phyloP scores from a whole-genome alignment of 2,888 invertebrate species.

The Protophormia terraenovae region DNA sequence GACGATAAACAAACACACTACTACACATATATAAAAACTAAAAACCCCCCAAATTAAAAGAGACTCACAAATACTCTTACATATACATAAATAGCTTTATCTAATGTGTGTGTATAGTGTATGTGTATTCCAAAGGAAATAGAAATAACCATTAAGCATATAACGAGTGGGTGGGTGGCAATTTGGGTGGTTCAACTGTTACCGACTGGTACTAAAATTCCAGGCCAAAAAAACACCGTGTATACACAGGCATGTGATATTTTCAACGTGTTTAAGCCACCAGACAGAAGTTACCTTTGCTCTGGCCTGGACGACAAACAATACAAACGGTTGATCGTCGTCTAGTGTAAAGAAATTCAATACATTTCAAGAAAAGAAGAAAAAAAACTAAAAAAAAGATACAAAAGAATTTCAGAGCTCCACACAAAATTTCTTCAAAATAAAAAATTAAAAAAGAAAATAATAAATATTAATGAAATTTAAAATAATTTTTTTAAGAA shows the following conservation, averaged over 20 bases:
- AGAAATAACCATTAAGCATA: constrained; percentile 45
- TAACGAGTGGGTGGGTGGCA: constrained; percentile 60
- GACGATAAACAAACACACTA: constrained; percentile 1
- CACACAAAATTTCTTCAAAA: not conserved
- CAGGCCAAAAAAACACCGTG: constrained; percentile 72
- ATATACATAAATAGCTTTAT: not conserved
- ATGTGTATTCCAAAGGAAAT: constrained; percentile 33
- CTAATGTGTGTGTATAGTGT: not conserved
- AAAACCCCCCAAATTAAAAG: not conserved
- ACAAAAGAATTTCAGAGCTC: constrained; percentile 42
- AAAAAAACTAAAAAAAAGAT: constrained; percentile 41
- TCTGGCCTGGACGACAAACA: constrained; percentile 81
- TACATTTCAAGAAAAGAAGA: constrained; percentile 36
- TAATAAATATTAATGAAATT: constrained; percentile 13
- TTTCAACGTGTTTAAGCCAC: constrained; percentile 70
- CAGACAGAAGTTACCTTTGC: constrained; percentile 82
- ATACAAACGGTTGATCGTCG: constrained; percentile 76
- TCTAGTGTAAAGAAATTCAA: constrained; percentile 72
- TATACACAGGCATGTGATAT: constrained; percentile 72
- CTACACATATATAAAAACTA: not conserved
- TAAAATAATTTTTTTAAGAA: not conserved
- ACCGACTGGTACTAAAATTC: constrained; percentile 73
- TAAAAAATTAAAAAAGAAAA: not conserved
- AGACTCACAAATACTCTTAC: not conserved
- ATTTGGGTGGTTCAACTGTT: constrained; percentile 58